Evolutionary conservation across 2,888 invertebrate species (phyloP), one percentile per base, ranked within the genome.

Genomic region (Achlya flavicornis): DNA sequence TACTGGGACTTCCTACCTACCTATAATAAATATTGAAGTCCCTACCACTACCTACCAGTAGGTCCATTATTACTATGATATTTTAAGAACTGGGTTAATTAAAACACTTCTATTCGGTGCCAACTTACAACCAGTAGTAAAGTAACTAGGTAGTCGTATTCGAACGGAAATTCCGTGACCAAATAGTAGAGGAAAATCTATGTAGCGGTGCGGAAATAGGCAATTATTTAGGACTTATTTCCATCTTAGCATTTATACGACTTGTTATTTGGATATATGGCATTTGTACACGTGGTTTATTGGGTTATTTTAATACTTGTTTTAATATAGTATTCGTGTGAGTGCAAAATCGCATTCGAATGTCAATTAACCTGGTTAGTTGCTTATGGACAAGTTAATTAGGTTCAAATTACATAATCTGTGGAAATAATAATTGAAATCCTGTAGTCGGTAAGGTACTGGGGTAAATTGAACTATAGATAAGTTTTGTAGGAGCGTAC

Each of bases 201-300:
- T 61, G 61, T 43, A 62, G 33, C 65, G 19, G 53, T n/a, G 19
- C 53, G 53, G 53, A 53, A 53, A 53, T 53, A 19, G 8, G 53
- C 53, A 53, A 19, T 53, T 19, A 53, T 16, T 10, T 53, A 10
- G 19, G 53, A 53, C 53, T 53, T 53, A 53, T 53, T 53, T 53
- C 16, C 57, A 16, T 61, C 35, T 19, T 61, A 53, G 19, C 14
- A 53, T 53, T 53, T 53, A 53, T 53, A 19, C 10, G 53, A 14
- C n/a, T 46, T 46, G 12, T 41, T 41, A 38, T 38, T 10, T 38
- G 38, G 8, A 38, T 38, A 38, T 41, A 48, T 8, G 48, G n/a
- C n/a, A 16, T 16, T 16, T 6, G 41, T 48, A 16, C 48, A 3
- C 0, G 16, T 16, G n/a, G n/a, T 48, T n/a, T 48, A 48, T 48